A percentile compares a stretch with the other conserved stretches of the same genome.
These are phyloP conservation scores for Popillia japonica DNA, from an alignment of 1,140 invertebrate species.

Conservation along the genomic window DNA sequence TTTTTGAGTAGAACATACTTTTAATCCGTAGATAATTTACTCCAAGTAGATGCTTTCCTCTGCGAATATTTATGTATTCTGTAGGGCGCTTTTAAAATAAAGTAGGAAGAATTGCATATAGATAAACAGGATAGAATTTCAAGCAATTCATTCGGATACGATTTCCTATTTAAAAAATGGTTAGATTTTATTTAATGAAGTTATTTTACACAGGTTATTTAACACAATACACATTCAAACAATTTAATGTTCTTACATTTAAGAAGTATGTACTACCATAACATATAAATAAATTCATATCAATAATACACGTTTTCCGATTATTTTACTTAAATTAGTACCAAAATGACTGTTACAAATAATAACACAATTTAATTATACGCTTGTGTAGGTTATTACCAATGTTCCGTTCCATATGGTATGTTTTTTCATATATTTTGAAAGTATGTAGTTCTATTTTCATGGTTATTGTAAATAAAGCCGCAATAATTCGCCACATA, in stretches of 20 bases:
- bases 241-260: too few relatives aligned
- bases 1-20: background rate
- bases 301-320: too few relatives aligned
- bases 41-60: background rate
- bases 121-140: too few relatives aligned
- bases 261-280: too few relatives aligned
- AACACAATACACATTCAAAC: too few relatives aligned
- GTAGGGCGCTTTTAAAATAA: background rate
- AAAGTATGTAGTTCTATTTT: constrained; percentile 21
- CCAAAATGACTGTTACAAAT: background rate
- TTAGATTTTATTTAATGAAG: too few relatives aligned
- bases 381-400: constrained; percentile 22
- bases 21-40: background rate
- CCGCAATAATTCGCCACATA: background rate
- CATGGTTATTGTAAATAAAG: background rate
- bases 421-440: constrained; percentile 24
- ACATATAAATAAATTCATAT: too few relatives aligned
- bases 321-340: background rate
- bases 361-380: constrained; percentile 26
- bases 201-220: too few relatives aligned
- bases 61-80: background rate
- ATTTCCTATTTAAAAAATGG: too few relatives aligned
- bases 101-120: too few relatives aligned
- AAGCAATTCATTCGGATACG: too few relatives aligned
- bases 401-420: constrained; percentile 33